These are phyloP conservation scores for Heterocephalus glaber DNA, from an alignment of 2,113 vertebrate species.

Conservation along the genomic window DNA sequence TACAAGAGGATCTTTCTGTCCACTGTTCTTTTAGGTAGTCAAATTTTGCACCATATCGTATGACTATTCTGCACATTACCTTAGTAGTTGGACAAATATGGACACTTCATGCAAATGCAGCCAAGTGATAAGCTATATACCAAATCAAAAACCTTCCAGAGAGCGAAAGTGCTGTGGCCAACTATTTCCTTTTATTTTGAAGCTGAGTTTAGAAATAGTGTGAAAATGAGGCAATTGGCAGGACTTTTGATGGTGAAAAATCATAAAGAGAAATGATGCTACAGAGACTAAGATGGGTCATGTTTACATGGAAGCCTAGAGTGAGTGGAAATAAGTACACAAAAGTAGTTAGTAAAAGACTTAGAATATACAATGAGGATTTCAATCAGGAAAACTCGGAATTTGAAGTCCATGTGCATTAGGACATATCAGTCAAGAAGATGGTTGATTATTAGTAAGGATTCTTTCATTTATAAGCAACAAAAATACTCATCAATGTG, in stretches of 20 bases:
- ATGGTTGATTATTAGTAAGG: neutral
- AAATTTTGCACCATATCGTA: neutral
- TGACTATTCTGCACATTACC: neutral
- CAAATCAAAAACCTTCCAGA: neutral
- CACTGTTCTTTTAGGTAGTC: neutral
- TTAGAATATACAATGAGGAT: neutral
- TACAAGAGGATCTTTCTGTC: neutral
- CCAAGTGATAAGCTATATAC: neutral
- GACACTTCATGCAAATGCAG: neutral
- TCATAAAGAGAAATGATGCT: neutral
- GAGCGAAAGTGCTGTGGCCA: neutral
- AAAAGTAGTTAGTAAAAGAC: neutral
- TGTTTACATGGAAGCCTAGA: neutral
- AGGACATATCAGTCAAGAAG: neutral
- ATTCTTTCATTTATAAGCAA: neutral
- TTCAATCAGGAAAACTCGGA: conserved; percentile 6
- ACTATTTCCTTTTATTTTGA: neutral
- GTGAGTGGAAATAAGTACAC: neutral
- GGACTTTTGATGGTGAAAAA: neutral
- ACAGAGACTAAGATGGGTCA: neutral
- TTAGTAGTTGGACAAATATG: neutral
- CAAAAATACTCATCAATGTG: neutral
- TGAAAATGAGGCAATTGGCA: neutral
- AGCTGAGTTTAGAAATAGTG: neutral
- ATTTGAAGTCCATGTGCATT: neutral